A percentile compares a stretch with the other conserved stretches of the same genome.
phyloP scores from a whole-genome alignment of 2,797 vertebrate genomes.

The Lerista edwardsae region DNA sequence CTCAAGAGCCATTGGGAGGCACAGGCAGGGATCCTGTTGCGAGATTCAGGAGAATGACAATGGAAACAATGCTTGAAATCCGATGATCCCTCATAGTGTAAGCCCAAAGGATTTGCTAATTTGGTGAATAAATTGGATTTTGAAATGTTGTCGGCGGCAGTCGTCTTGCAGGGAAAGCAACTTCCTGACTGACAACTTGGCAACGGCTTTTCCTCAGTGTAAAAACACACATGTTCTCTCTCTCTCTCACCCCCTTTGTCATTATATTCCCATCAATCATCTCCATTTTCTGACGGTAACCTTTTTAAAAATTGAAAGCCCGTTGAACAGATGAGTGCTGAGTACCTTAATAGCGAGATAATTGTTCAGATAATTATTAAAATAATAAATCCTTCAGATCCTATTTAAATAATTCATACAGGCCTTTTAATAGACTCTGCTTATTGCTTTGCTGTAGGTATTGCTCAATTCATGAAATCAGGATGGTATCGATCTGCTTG shows the following conservation, averaged over 20 bases:
- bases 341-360: constrained; percentile 22
- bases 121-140: background rate
- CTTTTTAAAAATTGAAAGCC: constrained; percentile 37
- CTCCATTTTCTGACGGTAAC: constrained; percentile 3
- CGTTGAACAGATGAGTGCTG: constrained; percentile 17
- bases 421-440: background rate
- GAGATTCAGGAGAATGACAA: background rate
- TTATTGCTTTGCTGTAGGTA: background rate
- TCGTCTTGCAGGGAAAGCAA: background rate
- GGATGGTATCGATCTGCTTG: background rate
- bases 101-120: background rate
- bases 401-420: constrained; percentile 27
- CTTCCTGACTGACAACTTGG: background rate
- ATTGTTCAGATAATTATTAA: constrained; percentile 38
- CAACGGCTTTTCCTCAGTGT: background rate
- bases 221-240: background rate
- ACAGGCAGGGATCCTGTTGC: background rate
- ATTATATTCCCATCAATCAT: constrained; percentile 14
- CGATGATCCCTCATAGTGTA: background rate
- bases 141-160: background rate
- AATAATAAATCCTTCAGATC: constrained; percentile 37
- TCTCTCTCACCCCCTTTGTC: background rate
- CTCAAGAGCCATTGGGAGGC: background rate
- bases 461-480: background rate
- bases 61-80: background rate